Percentiles rank a stretch among this genome's conserved stretches.
phyloP scores from a whole-genome alignment of 1,140 invertebrate species.

The Meloidogyne exigua region DNA sequence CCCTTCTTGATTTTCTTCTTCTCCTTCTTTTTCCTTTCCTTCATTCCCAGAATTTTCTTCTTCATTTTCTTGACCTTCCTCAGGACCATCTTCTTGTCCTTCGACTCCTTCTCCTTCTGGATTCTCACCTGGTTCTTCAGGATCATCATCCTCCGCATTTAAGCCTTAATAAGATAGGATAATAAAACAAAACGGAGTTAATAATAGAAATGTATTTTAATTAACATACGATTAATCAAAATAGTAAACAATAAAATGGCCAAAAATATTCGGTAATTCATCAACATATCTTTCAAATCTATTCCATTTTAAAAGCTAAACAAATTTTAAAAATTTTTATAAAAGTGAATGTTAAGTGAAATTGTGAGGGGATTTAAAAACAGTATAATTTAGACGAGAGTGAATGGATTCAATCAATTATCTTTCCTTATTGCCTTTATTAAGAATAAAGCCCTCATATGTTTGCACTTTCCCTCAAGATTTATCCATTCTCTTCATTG shows the following conservation, averaged over 20 bases:
- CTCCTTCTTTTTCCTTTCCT: background rate
- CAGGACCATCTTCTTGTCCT: background rate
- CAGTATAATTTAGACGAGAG: background rate
- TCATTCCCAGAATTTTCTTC: background rate
- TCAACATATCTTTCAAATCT: background rate
- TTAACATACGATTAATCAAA: background rate
- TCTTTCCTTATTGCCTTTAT: background rate
- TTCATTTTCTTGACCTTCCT: background rate
- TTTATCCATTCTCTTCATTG: background rate
- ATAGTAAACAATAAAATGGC: background rate
- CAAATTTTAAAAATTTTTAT: slow-evolving; percentile 6
- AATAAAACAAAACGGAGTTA: too few relatives aligned
- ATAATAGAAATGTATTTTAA: too few relatives aligned
- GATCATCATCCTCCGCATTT: background rate
- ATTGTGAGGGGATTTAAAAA: background rate
- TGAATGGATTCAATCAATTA: background rate
- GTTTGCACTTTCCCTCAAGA: background rate
- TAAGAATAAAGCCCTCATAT: background rate
- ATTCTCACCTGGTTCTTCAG: background rate
- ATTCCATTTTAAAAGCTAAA: background rate
- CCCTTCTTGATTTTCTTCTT: slow-evolving; percentile 1
- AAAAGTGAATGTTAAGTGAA: background rate
- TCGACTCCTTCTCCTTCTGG: background rate
- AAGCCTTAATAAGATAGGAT: background rate
- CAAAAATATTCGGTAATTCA: background rate